Conservation (phyloP, 2,888 invertebrate species). For the Eudemis profundana region DNA sequence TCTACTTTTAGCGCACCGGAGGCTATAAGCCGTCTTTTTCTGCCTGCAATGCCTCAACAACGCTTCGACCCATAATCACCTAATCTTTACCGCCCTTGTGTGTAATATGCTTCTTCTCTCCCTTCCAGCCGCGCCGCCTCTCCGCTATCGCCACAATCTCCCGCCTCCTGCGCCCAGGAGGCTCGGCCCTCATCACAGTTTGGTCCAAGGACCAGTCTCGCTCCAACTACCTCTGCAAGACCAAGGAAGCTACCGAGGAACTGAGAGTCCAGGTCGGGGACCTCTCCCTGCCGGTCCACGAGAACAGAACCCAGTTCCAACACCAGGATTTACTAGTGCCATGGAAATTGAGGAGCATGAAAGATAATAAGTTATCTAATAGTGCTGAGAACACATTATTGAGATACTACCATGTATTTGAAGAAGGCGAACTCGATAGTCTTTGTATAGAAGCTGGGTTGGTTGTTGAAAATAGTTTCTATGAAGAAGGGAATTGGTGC, state of each 20-base stretch:
- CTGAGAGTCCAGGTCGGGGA: constrained; percentile 57
- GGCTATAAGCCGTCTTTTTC: too few species aligned
- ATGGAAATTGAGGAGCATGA: constrained; percentile 90
- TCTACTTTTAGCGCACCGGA: too few species aligned
- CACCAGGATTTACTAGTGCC: constrained; percentile 97
- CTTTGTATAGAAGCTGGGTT: constrained; percentile 86
- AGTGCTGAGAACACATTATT: constrained; percentile 85
- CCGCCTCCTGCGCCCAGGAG: constrained; percentile 89
- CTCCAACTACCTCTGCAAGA: constrained; percentile 77
- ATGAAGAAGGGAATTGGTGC: constrained; percentile 99
- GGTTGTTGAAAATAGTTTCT: constrained; percentile 89
- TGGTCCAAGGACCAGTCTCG: constrained; percentile 97
- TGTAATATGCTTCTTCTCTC: too few species aligned
- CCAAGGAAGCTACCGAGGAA: constrained; percentile 48
- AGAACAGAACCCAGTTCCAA: constrained; percentile 95
- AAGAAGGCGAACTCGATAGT: constrained; percentile 90
- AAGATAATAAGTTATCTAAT: constrained; percentile 63
- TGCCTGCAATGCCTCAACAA: too few species aligned
- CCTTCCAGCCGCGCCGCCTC: constrained; percentile 88
- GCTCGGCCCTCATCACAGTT: constrained; percentile 94
- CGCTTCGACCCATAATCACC: too few species aligned
- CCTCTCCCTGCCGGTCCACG: constrained; percentile 90
- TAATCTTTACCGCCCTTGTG: too few species aligned
- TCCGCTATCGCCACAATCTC: constrained; percentile 91
- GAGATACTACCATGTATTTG: constrained; percentile 97